Conservation (phyloP, 2,113 vertebrate species). For the Lamprologus lemairii region DNA sequence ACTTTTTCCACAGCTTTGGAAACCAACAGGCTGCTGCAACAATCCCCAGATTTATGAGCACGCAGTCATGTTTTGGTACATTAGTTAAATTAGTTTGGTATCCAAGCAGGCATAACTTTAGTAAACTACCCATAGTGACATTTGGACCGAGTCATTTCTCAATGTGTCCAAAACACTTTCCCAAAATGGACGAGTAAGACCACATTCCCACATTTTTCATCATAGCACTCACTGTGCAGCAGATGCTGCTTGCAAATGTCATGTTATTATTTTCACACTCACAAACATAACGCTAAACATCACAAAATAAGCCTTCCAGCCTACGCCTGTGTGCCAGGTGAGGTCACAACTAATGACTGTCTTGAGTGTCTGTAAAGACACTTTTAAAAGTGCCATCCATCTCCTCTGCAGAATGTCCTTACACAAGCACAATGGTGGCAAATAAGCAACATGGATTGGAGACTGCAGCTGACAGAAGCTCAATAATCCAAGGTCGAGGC, state of each 20-base stretch:
- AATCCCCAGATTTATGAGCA: neutral
- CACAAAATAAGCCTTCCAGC: neutral
- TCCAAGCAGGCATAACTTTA: neutral
- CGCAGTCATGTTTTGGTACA: neutral
- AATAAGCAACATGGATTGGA: conserved; percentile 27
- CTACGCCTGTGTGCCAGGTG: neutral
- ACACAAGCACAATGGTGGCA: conserved; percentile 35
- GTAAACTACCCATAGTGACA: neutral
- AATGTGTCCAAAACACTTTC: neutral
- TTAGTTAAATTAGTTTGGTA: neutral
- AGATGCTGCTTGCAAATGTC: conserved; percentile 9
- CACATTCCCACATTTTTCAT: neutral
- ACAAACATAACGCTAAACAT: neutral
- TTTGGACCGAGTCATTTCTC: neutral
- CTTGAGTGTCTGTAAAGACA: conserved; percentile 11
- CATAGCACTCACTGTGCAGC: neutral
- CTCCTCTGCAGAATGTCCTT: conserved; percentile 5
- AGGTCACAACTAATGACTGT: conserved; percentile 23
- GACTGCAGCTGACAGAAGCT: conserved; percentile 38
- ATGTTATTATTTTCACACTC: conserved; percentile 13
- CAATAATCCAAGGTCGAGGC: conserved; percentile 60
- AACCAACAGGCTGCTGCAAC: neutral
- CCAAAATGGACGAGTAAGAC: neutral
- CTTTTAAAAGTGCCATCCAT: conserved; percentile 8
- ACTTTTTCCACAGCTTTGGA: neutral